A percentile compares a stretch with the other conserved stretches of the same genome.
phyloP scores from a whole-genome alignment of 2,797 vertebrate species.

The Graptemys geographica region DNA sequence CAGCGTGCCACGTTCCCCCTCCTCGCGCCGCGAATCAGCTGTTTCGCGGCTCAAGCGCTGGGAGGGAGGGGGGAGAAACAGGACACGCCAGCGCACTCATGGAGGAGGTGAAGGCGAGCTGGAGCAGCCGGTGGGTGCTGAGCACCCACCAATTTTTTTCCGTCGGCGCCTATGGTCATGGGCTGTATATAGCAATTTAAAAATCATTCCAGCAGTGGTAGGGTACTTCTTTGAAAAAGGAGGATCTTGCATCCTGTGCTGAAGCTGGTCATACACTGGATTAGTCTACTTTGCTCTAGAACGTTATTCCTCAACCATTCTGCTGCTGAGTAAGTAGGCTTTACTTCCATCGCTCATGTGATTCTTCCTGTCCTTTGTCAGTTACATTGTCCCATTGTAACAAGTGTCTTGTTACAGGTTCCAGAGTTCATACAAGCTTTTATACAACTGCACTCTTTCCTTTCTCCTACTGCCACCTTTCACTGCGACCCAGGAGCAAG shows the following conservation, averaged over 20 bases:
- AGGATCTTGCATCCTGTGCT: background rate
- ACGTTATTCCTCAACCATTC: background rate
- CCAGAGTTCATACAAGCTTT: background rate
- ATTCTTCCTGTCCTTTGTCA: background rate
- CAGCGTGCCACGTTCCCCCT: no score
- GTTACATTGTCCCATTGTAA: background rate
- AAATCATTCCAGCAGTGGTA: background rate
- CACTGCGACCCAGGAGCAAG: no score
- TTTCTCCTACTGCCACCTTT: no score
- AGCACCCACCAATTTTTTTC: no score
- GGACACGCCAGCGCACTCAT: no score
- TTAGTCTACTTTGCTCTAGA: background rate
- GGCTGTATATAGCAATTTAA: no score
- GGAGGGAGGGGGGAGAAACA: no score
- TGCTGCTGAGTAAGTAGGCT: background rate
- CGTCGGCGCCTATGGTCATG: background rate
- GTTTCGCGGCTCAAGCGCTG: no score
- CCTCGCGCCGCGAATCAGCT: no score
- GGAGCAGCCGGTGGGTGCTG: no score
- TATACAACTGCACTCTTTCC: no score
- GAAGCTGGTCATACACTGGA: background rate
- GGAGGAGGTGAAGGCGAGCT: no score
- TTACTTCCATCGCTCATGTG: background rate
- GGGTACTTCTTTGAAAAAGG: background rate
- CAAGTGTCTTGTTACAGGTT: background rate